Evolutionary conservation across 2,113 vertebrate genomes (phyloP), one percentile per base, ranked within the genome.

Genomic region (Sebastes fasciatus): DNA sequence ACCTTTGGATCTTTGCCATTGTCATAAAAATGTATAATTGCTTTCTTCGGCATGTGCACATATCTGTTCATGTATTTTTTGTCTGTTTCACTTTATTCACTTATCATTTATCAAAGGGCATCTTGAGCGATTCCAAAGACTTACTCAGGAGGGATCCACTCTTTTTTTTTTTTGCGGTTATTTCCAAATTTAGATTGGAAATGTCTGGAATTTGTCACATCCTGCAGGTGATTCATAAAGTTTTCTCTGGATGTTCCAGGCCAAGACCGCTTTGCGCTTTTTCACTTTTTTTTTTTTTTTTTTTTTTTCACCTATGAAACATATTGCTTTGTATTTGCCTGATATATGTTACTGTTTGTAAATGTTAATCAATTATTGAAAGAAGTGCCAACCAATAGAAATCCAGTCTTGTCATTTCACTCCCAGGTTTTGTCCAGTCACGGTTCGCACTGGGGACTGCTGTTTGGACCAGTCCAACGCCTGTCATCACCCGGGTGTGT

Each of bases 301-400:
- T 61, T 26, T 60, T 85, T 57, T 45, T 61, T 62, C 48, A 73
- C 19, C 13, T 54, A 55, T 65, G n/a, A 63, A 21, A 73, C 54
- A 4, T 61, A 42, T 76, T 52, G 5, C 49, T 76, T 83, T 89
- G 68, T 70, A 70, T 55, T 77, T 83, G 19, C 84, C 65, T 82
- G 8, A 72, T 74, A 83, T 84, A 45, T 64, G 13, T 78, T 69
- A 71, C 34, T 45, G 11, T 84, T 73, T 81, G 48, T 83, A 58
- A 71, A 68, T 80, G 77, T 76, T 74, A 42, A 86, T 75, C 5
- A 52, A 48, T 76, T 74, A 65, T 74, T 84, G 62, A 64, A 87
- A 64, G 58, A 89, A 74, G 94, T 95, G 94, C 94, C 95, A 94
- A 91, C 73, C 77, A 70, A 74, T 70, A 74, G 46, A 69, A 83